Evolutionary conservation across 2,888 invertebrate species (phyloP), one percentile per base, ranked within the genome.

Genomic region (Agonopterix arenella): DNA sequence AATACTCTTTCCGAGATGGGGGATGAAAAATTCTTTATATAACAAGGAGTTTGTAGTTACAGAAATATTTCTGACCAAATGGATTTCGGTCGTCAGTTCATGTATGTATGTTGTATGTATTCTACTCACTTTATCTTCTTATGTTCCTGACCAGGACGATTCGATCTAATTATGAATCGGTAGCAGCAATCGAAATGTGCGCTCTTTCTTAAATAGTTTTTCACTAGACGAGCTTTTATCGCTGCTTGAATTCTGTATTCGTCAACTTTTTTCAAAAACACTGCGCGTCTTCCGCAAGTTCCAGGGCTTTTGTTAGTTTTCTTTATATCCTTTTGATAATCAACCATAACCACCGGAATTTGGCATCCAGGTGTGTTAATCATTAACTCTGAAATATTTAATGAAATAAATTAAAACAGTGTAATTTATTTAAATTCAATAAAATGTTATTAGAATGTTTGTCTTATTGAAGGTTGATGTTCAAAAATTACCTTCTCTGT

Each of bases 341-440:
- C 50, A 7, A 81, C 55, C 55, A 70, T 57, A 11, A 59, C 51
- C 43, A 74, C 36, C 1, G 85, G 86, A 52, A 86, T 85, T 66
- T 75, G 67, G 55, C 86, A 85, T 2, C 84, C 84, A 1, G 66
- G 62, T 8, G 80, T 84, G 44, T 76, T 55, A 45, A 86, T 56
- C 64, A 78, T 63, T 45, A 62, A 59, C 10, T 51, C 81, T 83
- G 66, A 55, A 71, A 76, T 52, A 28, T 36, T 2, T 18, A 2
- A 18, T 83, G 66, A 55, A 71, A 76, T 52, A 28, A 38, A 18
- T 18, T 18, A 18, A 47, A 52, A 58, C 52, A 42, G 2, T 47
- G 45, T 36, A 45, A 38, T 38, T 46, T 13, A 13, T 2, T 13
- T 13, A 13, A 13, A 13, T 13, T 13, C 13, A 13, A 13, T 13